phyloP scores from a whole-genome alignment of 2,888 invertebrate genomes.

The Orchesella flavescens region DNA sequence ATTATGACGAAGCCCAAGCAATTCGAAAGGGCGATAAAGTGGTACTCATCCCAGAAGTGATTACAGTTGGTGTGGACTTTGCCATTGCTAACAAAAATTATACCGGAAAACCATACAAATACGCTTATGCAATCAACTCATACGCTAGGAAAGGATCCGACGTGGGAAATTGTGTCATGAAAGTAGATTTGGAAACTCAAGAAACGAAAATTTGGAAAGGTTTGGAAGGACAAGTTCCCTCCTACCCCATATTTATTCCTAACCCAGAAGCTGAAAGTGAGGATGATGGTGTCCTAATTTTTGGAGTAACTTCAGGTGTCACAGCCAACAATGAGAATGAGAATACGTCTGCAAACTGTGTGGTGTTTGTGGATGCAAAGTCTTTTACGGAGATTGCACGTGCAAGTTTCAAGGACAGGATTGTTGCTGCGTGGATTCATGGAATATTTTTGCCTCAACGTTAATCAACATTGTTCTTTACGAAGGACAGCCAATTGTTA shows the following conservation, averaged over 20 bases:
- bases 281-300: conserved; percentile 54
- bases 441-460: conserved; percentile 24
- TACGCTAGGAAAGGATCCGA: conserved; percentile 37
- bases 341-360: neutral
- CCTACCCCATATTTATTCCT: conserved; percentile 45
- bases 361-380: conserved; percentile 53
- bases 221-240: conserved; percentile 39
- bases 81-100: conserved; percentile 36
- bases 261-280: conserved; percentile 29
- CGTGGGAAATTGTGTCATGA: conserved; percentile 26
- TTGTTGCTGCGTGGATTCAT: conserved; percentile 42
- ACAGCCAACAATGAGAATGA: conserved; percentile 14
- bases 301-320: conserved; percentile 42
- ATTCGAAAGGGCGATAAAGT: conserved; percentile 43
- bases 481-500: neutral
- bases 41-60: conserved; percentile 38
- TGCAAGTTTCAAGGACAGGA: conserved; percentile 44
- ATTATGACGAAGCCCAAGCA: conserved; percentile 51
- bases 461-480: neutral
- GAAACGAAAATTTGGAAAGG: conserved; percentile 40
- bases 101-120: conserved; percentile 50
- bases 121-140: conserved; percentile 37
- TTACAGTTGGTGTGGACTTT: conserved; percentile 41
- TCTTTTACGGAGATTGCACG: conserved; percentile 41
- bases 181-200: conserved; percentile 52